Evolutionary conservation across 2,797 vertebrate species (phyloP).

Genomic region (Alfaro cultratus): DNA sequence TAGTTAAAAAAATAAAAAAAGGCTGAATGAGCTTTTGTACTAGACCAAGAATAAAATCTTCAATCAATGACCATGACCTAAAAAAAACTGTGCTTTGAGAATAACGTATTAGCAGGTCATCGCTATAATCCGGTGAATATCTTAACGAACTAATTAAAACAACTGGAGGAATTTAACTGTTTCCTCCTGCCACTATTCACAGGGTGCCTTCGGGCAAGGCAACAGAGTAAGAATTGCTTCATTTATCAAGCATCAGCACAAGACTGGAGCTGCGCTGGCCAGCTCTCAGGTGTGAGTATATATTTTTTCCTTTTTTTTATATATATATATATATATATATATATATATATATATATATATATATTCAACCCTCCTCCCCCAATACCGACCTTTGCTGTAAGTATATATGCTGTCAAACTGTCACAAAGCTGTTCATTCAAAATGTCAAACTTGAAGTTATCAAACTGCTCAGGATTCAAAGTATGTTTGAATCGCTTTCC

Average conservation of each 20-base stretch:
- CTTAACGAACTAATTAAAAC: slow-evolving; percentile 47
- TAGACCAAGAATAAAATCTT: slow-evolving; percentile 19
- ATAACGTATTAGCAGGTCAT: slow-evolving; percentile 39
- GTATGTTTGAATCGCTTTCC: slow-evolving; percentile 38
- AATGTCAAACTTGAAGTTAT: slow-evolving; percentile 63
- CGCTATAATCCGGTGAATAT: slow-evolving; percentile 48
- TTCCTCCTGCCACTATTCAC: slow-evolving; percentile 26
- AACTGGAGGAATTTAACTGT: slow-evolving; percentile 38
- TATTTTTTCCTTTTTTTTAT: slow-evolving; percentile 10
- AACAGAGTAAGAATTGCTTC: slow-evolving; percentile 31
- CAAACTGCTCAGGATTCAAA: slow-evolving; percentile 59
- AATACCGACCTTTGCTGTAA: slow-evolving; percentile 53
- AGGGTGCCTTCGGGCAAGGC: slow-evolving; percentile 36
- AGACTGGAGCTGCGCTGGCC: slow-evolving; percentile 17
- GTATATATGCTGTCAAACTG: slow-evolving; percentile 64
- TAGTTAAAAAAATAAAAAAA: neutral
- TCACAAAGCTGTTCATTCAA: slow-evolving; percentile 62
- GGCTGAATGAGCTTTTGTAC: slow-evolving; percentile 5
- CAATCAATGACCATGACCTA: slow-evolving; percentile 30
- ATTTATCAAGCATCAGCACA: slow-evolving; percentile 34
- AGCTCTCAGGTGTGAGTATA: slow-evolving; percentile 32
- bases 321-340: neutral
- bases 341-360: slow-evolving; percentile 9
- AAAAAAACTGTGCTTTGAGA: slow-evolving; percentile 7
- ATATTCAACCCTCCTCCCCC: slow-evolving; percentile 10